These are phyloP conservation scores for Halictus quadricinctus DNA, from an alignment of 2,888 invertebrate genomes.

Conservation along the genomic window DNA sequence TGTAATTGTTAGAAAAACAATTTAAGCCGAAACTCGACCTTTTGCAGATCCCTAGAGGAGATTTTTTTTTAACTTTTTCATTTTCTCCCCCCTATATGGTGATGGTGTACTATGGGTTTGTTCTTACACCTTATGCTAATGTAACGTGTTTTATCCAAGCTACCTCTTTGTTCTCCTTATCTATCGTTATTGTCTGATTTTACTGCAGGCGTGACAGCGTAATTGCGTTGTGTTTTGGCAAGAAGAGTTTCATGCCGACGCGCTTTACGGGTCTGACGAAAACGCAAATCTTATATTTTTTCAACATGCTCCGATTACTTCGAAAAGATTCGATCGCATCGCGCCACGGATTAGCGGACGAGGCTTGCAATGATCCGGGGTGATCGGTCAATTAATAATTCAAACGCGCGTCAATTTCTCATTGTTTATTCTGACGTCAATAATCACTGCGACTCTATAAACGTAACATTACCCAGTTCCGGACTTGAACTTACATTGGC, in stretches of 20 bases:
- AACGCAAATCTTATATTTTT: neutral
- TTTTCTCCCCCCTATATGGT: constrained; percentile 64
- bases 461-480: no score
- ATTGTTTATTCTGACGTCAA: neutral
- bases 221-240: constrained; percentile 25
- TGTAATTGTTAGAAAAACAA: constrained; percentile 82
- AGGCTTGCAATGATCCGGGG: neutral
- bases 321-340: neutral
- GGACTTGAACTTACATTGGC: no score
- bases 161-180: constrained; percentile 64
- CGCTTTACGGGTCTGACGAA: constrained; percentile 26
- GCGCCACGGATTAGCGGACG: neutral
- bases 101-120: constrained; percentile 73
- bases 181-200: constrained; percentile 55
- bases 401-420: no score
- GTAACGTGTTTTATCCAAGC: constrained; percentile 67
- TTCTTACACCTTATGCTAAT: constrained; percentile 65
- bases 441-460: no score
- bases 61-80: constrained; percentile 11
- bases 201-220: constrained; percentile 38
- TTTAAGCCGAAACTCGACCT: constrained; percentile 70
- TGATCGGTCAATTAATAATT: neutral
- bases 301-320: neutral
- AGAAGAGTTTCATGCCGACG: constrained; percentile 42
- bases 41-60: constrained; percentile 52